Evolutionary conservation across 1,140 invertebrate genomes (phyloP).

Genomic region (Armadillidium nasatum): DNA sequence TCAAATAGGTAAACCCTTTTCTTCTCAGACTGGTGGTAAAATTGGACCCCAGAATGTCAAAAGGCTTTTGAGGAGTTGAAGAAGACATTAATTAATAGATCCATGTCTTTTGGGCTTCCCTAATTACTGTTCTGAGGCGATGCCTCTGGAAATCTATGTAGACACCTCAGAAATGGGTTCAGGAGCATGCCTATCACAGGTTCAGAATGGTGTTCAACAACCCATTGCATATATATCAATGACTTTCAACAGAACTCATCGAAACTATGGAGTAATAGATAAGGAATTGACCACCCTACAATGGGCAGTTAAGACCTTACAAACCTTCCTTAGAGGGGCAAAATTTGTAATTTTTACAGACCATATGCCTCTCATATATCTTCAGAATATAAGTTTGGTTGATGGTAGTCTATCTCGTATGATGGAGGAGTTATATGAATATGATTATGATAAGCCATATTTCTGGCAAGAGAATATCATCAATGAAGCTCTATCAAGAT

Average conservation of each 20-base stretch:
- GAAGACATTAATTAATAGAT: neutral
- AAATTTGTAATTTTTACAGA: neutral
- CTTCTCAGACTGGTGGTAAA: neutral
- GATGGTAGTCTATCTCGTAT: neutral
- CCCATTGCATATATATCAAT: neutral
- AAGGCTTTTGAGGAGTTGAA: neutral
- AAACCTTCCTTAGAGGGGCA: neutral
- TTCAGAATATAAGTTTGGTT: neutral
- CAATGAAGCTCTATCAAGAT: too few relatives aligned
- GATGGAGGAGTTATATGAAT: neutral
- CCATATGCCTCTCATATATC: conserved; percentile 8
- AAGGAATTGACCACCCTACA: neutral
- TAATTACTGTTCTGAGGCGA: neutral
- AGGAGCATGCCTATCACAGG: neutral
- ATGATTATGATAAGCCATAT: neutral
- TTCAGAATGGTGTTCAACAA: neutral
- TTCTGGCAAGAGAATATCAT: too few relatives aligned
- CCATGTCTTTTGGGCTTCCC: neutral
- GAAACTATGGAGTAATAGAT: conserved; percentile 7
- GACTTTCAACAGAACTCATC: neutral
- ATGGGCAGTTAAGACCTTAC: neutral
- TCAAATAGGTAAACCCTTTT: neutral
- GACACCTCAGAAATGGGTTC: neutral
- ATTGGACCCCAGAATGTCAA: neutral
- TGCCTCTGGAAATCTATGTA: neutral